Base-by-base conservation (phyloP, 2,797 vertebrate species). In the Pangasius djambal region DNA sequence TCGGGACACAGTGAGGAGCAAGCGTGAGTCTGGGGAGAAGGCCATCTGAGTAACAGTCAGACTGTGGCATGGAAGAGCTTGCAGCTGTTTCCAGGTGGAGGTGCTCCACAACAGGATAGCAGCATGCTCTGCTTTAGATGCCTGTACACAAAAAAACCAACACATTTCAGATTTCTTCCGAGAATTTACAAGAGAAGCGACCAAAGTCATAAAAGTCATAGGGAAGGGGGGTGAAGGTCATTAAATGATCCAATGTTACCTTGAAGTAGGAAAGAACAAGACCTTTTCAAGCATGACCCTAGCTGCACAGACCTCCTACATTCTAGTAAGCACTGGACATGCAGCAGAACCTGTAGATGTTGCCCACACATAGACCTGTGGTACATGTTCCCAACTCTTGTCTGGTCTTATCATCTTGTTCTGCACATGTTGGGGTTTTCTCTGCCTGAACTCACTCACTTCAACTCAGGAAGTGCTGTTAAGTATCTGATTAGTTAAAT, bases 11-110 rank as follows among this genome's bases (percentile, higher is more conserved):
- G 97, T 97, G 86, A 99, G 93, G 7, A 99, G 94, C 93, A 98
- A 95, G 57, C 91, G 95, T 79, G 97, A 95, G 28, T 98, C 93
- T 0, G 98, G 98, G 84, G 98, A 99, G 96, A 99, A 99, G 59
- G 96, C 96, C 97, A 99, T 96, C 94, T 99, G 98, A 44, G 98
- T 99, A 93, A 99, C 96, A 12, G 99, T 99, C 93, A 99, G 96
- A 92, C 94, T 97, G 96, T 99, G 99, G 94, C 96, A 98, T 12
- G 95, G 90, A 91, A 99, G 95, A 86, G 92, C 93, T 95, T 98
- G 98, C 87, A 99, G 92, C 93, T 97, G 98, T 83, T 97, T 97
- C 98, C 98, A 99, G 20, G 96, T 97, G 9, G 92, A 2, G 22
- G 97, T 94, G 77, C 97, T 98, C 98, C 98, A 99, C 93, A 99